Evolutionary conservation across 1,140 invertebrate species (phyloP), one percentile per base, ranked within the genome.

Genomic region (Drosophila prosaltans): DNA sequence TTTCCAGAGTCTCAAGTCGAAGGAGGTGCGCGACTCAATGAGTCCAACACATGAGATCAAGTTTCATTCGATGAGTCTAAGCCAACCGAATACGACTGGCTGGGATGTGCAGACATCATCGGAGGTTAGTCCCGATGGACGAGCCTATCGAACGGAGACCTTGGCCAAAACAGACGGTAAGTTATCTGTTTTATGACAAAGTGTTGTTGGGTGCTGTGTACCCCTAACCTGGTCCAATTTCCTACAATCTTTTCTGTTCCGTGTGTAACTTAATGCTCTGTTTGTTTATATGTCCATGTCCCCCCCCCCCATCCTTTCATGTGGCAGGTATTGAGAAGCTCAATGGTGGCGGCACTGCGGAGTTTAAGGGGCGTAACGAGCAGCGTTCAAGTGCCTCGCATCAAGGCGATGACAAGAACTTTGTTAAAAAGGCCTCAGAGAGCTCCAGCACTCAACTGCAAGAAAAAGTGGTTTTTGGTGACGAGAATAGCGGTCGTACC

Each of bases 1-100:
- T 79, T 96, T 96, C 92, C 93, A 95, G 82, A 95, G 95, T 57
- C 94, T 96, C 91, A 96, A 96, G 93, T 94, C 94, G 57, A 96
- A 96, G 92, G 96, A 96, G 92, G 95, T 96, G 21, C 93, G 95
- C 51, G 96, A 96, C 86, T 96, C 95, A 4, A 95, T 95, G 90
- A 96, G 95, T 32, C 96, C 96, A 3, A 95, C 95, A 11, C 94
- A 94, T 78, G 91, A 92, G 69, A 80, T 85, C 51, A 92, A 89
- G 24, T 92, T 92, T 67, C 90, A 91, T 36, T 89, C 91, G 70
- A 83, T 91, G 83, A 81, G 68, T 0, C 58, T 92, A 1, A 71
- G 79, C 24, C 80, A 90, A 16, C 91, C 91, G 59, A 91, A 90
- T 16, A 91, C 78, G 65, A 91, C 93, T 26, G 93, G 93, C 16